Conservation (phyloP, 2,797 vertebrate species). For the Threskiornis aethiopicus region DNA sequence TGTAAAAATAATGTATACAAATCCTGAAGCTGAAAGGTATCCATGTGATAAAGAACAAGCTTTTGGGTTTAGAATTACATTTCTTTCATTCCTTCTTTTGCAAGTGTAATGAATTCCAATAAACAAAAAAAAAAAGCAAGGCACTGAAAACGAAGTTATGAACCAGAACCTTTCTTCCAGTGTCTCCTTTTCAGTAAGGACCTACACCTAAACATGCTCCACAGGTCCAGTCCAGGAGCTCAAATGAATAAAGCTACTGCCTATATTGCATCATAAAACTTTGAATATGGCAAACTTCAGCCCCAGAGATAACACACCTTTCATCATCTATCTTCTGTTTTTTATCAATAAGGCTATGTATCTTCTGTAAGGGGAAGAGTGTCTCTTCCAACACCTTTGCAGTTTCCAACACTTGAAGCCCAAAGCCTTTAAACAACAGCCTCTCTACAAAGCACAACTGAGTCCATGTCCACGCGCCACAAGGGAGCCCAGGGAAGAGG, state of each 20-base stretch:
- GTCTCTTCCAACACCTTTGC: not conserved
- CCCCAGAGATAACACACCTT: not conserved
- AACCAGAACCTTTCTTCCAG: not conserved
- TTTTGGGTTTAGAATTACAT: not conserved
- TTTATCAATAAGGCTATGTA: not conserved
- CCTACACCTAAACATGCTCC: too few species aligned
- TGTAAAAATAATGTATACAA: not conserved
- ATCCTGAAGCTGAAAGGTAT: not conserved
- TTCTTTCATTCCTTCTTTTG: not conserved
- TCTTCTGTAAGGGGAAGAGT: accelerated
- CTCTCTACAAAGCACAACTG: not conserved
- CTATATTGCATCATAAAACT: not conserved
- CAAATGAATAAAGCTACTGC: not conserved
- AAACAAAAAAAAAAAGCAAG: too few species aligned
- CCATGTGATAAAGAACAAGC: not conserved
- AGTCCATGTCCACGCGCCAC: not conserved
- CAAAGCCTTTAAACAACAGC: not conserved
- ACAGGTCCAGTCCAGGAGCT: not conserved
- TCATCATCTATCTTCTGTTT: not conserved
- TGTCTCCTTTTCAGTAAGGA: not conserved
- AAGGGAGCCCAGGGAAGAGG: not conserved
- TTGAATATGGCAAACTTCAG: not conserved
- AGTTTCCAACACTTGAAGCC: not conserved
- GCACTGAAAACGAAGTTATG: not conserved
- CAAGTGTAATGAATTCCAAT: not conserved